Conservation (phyloP, 2,113 vertebrate species). For the Neodon shergylaensis region DNA sequence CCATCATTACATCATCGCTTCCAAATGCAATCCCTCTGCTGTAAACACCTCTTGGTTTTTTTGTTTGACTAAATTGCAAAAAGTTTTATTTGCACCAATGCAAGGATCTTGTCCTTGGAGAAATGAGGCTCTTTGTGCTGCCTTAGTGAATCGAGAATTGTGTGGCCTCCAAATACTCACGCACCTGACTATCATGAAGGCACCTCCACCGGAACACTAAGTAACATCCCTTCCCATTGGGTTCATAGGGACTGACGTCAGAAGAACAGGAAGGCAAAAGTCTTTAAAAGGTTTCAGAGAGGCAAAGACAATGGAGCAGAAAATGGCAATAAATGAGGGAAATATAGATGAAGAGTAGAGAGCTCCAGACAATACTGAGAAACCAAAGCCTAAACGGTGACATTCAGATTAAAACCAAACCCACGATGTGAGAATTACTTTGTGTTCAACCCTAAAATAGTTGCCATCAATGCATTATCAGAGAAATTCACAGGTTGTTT, state of each 20-base stretch:
- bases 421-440: background rate
- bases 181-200: background rate
- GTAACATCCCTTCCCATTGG: background rate
- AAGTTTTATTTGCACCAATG: slow-evolving; percentile 17
- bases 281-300: background rate
- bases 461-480: background rate
- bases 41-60: slow-evolving; percentile 1
- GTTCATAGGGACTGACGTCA: background rate
- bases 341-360: background rate
- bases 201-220: background rate
- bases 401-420: slow-evolving; percentile 10
- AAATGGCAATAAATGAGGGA: background rate
- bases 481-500: background rate
- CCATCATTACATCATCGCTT: background rate
- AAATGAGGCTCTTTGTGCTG: slow-evolving; percentile 24
- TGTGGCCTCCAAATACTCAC: background rate
- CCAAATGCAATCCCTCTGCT: slow-evolving; percentile 11
- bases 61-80: slow-evolving; percentile 47
- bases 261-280: background rate
- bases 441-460: background rate
- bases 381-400: background rate
- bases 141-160: background rate
- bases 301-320: background rate
- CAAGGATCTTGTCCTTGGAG: background rate
- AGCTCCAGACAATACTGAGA: background rate